Conservation (phyloP, 2,113 vertebrate genomes). For the Nettapus auritus region DNA sequence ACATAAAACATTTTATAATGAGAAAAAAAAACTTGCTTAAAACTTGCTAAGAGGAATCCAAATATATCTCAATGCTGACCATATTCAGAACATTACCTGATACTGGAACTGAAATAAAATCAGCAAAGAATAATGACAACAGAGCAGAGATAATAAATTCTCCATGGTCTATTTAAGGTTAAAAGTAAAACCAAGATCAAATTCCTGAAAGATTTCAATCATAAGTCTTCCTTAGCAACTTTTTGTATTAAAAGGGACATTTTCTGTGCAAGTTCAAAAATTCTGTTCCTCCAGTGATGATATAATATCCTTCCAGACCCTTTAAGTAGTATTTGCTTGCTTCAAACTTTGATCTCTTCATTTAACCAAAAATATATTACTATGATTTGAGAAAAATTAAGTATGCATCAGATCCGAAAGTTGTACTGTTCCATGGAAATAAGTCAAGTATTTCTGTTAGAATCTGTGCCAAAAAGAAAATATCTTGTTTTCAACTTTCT, state of each 20-base stretch:
- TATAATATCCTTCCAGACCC: not conserved
- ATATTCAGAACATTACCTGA: conserved; percentile 80
- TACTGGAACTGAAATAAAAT: conserved; percentile 60
- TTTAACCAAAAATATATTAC: not conserved
- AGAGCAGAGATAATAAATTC: not conserved
- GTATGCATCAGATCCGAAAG: not conserved
- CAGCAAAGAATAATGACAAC: conserved; percentile 72
- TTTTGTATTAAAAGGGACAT: not conserved
- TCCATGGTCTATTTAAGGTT: conserved; percentile 56
- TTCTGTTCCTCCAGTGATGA: not conserved
- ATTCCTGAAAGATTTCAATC: not conserved
- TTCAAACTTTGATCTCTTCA: not conserved
- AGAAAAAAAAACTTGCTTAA: not conserved
- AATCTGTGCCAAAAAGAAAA: not conserved
- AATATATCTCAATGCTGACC: not conserved
- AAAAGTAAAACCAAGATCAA: not conserved
- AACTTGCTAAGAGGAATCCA: not conserved
- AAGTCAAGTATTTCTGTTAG: not conserved
- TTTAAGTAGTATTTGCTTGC: not conserved
- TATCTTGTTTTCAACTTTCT: not conserved
- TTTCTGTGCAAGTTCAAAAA: not conserved
- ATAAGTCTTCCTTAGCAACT: not conserved
- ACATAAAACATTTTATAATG: conserved; percentile 10
- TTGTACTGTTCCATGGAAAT: not conserved
- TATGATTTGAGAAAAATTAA: not conserved